Base-by-base conservation (phyloP, 2,888 invertebrate genomes). In the Pollenia griseotomentosa region DNA sequence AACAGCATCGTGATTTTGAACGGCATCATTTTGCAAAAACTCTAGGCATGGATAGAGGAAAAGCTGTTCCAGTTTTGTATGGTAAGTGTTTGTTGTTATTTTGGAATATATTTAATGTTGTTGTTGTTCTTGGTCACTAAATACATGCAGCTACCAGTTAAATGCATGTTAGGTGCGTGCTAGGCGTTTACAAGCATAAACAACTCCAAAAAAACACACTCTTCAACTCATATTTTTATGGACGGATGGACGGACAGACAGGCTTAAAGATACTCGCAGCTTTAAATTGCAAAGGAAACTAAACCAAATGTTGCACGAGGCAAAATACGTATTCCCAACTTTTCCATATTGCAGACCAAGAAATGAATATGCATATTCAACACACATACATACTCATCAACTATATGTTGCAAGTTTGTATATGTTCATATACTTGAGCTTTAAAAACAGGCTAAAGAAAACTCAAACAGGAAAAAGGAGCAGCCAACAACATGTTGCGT, bases 131-230 rank as follows among this genome's bases (percentile, higher is more conserved):
- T 84, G 87, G 78, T 78, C 84, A 87, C 87, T 87, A 87, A 87
- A 87, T 87, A 87, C 87, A 87, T 87, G 87, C 87, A 88, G 88
- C 88, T 88, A 88, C 88, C 88, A 89, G 89, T 87, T 89, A 89
- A 89, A 89, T 89, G 88, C 88, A 88, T 88, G 88, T 89, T 89
- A 86, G 88, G 89, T 88, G 84, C 88, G 87, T 88, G 87, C 85
- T 85, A 85, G 85, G 85, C 85, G 86, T 87, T 88, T 88, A 83
- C 86, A 83, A 82, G 78, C 87, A 87, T 87, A 87, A 87, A 87
- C 87, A 87, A 87, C 83, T 44, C 73, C 57, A 65, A 70, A 75
- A 65, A 68, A 46, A 70, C 40, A 71, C 8, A 19, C 19, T 12
- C 9, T 61, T 33, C 57, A 7, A 48, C 44, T 7, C n/a, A 46